phyloP scores from a whole-genome alignment of 2,888 invertebrate genomes.

The Vannuccia rotundouncinata region DNA sequence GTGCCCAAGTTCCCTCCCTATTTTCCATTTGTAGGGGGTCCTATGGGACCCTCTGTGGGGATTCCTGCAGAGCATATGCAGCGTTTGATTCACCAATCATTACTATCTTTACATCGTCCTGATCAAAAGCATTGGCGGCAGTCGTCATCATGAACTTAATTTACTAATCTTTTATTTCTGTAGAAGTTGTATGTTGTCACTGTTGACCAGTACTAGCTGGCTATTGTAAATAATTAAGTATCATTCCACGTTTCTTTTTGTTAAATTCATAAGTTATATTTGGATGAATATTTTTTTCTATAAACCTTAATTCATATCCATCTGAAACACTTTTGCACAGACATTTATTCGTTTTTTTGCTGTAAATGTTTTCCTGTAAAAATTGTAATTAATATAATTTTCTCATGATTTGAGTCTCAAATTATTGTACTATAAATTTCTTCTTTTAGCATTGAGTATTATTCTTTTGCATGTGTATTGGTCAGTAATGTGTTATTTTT shows the following conservation, averaged over 20 bases:
- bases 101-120: neutral
- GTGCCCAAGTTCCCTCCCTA: neutral
- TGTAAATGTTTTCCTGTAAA: too few relatives aligned
- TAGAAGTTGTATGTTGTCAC: neutral
- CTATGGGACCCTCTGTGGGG: neutral
- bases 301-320: neutral
- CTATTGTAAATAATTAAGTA: too few relatives aligned
- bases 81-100: neutral
- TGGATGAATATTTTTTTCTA: too few relatives aligned
- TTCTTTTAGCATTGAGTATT: too few relatives aligned
- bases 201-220: neutral
- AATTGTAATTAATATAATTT: too few relatives aligned
- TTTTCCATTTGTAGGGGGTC: neutral
- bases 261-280: too few relatives aligned
- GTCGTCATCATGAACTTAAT: neutral
- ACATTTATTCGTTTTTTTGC: too few relatives aligned
- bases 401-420: too few relatives aligned
- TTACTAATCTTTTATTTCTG: too few relatives aligned
- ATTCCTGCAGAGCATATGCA: constrained; percentile 2
- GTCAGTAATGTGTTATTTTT: neutral
- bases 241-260: too few relatives aligned
- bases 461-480: too few relatives aligned
- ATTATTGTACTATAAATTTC: too few relatives aligned
- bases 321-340: neutral
- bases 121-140: constrained; percentile 4